Base-by-base conservation (phyloP, 1,140 invertebrate genomes). In the Coenobita brevimanus region DNA sequence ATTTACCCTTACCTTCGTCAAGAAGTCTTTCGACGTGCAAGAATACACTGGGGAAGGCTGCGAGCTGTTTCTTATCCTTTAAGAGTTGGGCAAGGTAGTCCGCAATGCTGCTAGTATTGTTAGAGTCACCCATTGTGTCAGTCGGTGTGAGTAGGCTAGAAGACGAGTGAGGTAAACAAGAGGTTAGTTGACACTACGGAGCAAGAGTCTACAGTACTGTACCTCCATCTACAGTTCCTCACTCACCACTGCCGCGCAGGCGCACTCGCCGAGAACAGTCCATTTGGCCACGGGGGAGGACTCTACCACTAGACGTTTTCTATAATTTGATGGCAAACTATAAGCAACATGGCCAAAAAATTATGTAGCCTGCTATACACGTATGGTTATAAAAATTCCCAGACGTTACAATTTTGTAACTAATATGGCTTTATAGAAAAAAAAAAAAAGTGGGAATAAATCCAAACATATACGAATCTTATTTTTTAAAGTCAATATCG, bases 61-160 rank as follows among this genome's bases (percentile, higher is more conserved):
- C 97, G 92, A 99, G 95, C 95, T 99, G 98, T 95, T 99, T 99
- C 94, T 99, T 98, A 95, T 99, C 99, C 95, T 99, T 99, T 92
- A 99, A 95, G 94, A 99, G 96, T 94, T 99, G 99, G 93, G 98
- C 98, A 95, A 99, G 95, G 95, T 99, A 99, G 94, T 99, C 99
- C 93, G 98, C 97, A 94, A 98, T 97, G 94, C 97, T 98, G 94
- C 98, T 97, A 93, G 97, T 97, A 92, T 96, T 97, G 89, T 90
- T 91, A 82, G 86, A 62, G 57, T 89, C 90, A 89, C 83, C 88
- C 87, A 89, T 89, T 90, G 81, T 88, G 89, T 83, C 82, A 82
- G 80, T 78, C 54, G 81, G 69, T 88, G 75, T 82, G 80, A 83
- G 81, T 73, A 87, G 82, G 81, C 82, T 83, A 83, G 85, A 79